Conservation (phyloP, 2,888 invertebrate genomes). For the Xanthorhoe spadicearia region DNA sequence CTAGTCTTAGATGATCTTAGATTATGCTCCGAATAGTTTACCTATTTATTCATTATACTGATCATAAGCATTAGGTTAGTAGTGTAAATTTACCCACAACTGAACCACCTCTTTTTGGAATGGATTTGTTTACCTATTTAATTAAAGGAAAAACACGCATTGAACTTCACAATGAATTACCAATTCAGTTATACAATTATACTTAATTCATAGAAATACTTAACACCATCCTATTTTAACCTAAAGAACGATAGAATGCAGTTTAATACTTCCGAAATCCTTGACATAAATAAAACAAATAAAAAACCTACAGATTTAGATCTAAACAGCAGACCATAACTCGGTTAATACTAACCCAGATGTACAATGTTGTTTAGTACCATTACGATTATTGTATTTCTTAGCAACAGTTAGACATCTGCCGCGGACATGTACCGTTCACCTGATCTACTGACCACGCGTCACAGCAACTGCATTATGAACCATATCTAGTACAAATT, state of each 20-base stretch:
- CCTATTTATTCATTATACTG: too few species aligned
- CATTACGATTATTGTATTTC: constrained; percentile 52
- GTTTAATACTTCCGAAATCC: constrained; percentile 3
- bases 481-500: constrained; percentile 31
- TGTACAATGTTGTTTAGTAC: constrained; percentile 31
- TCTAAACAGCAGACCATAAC: constrained; percentile 30
- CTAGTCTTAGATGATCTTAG: too few species aligned
- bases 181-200: too few species aligned
- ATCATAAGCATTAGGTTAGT: too few species aligned
- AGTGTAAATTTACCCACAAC: too few species aligned
- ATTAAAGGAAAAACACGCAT: too few species aligned
- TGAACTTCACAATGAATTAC: too few species aligned
- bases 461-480: constrained; percentile 23
- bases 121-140: too few species aligned
- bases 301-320: constrained; percentile 5
- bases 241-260: not conserved
- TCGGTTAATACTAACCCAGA: constrained; percentile 34
- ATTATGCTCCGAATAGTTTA: too few species aligned
- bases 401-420: constrained; percentile 61
- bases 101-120: too few species aligned
- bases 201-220: too few species aligned
- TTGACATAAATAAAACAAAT: constrained; percentile 14
- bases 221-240: not conserved
- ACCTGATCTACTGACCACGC: constrained; percentile 60
- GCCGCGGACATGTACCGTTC: constrained; percentile 61